Base-by-base conservation (phyloP, 53 echinoderm and acorn worm species). In the Henricia sp. region DNA sequence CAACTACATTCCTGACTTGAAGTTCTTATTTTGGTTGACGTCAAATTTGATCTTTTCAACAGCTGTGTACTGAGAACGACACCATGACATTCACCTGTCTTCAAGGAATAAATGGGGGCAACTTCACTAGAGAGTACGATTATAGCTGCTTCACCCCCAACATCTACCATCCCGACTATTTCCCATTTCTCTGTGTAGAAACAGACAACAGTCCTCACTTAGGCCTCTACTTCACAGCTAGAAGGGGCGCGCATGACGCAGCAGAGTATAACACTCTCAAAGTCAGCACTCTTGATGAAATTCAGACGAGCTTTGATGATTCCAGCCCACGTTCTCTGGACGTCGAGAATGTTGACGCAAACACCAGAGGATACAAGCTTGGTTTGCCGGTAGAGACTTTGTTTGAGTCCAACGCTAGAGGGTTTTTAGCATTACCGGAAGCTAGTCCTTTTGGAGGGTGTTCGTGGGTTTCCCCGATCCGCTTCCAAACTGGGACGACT, bases 41-140 rank as follows among this genome's bases (percentile, higher is more conserved):
- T n/a, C n/a, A n/a, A n/a, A n/a, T n/a, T n/a, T n/a, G 2, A 25
- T 29, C 58, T 55, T 29, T 70, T 54, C 24, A 48, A 8, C 35
- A 95, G 95, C 92, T 90, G 55, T 95, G 95, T 44, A 72, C 74
- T 43, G 86, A 73, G 32, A 86, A 86, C 35, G 95, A 95, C 16
- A 41, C 69, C 3, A 38, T 46, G 28, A 66, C 83, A 19, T 95
- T 95, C 62, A 69, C 65, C 37, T 95, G 95, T 55, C 52, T 67
- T 11, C 71, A 70, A 0, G 88, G 88, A 3, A 83, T 91, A 21
- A 72, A 66, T 33, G 91, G 82, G 14, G 86, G 88, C 3, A 65
- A 92, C 52, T 90, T 77, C 23, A 72, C 43, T 46, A 71, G 40
- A 1, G 36, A 39, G 6, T 67, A 78, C 14, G 65, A 87, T 44